phyloP scores from a whole-genome alignment of 2,113 vertebrate genomes.

The Burhinus bistriatus region DNA sequence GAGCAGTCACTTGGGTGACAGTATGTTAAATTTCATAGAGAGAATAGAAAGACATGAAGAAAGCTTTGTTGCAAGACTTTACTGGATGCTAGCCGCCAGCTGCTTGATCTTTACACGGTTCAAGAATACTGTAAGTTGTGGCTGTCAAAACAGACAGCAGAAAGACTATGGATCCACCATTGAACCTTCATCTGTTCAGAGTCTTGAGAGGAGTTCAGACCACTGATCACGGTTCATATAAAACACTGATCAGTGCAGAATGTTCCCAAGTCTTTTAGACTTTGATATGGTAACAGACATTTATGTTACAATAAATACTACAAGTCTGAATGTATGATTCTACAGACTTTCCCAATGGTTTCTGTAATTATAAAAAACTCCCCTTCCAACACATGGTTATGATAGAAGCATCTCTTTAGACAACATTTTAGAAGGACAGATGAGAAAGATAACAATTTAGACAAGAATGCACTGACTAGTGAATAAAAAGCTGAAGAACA shows the following conservation, averaged over 20 bases:
- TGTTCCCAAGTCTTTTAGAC: neutral
- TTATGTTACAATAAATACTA: neutral
- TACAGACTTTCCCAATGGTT: neutral
- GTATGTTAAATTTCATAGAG: neutral
- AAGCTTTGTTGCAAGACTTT: neutral
- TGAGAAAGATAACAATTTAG: fast-evolving
- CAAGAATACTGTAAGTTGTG: neutral
- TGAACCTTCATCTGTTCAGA: neutral
- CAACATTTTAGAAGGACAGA: neutral
- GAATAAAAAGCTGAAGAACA: neutral
- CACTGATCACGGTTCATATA: neutral
- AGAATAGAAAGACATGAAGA: neutral
- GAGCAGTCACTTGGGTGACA: neutral
- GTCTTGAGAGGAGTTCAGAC: neutral
- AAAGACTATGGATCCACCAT: neutral
- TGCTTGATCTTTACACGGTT: neutral
- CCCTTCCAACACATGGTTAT: neutral
- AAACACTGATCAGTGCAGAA: neutral
- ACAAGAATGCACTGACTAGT: neutral
- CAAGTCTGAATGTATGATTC: neutral
- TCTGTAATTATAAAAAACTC: neutral
- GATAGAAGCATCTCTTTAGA: neutral
- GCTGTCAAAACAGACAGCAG: neutral
- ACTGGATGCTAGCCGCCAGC: neutral
- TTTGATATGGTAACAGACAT: neutral